A percentile compares a stretch with the other conserved stretches of the same genome.
Evolutionary conservation across 2,888 invertebrate genomes (phyloP).

Genomic region (Uropetala carovei): DNA sequence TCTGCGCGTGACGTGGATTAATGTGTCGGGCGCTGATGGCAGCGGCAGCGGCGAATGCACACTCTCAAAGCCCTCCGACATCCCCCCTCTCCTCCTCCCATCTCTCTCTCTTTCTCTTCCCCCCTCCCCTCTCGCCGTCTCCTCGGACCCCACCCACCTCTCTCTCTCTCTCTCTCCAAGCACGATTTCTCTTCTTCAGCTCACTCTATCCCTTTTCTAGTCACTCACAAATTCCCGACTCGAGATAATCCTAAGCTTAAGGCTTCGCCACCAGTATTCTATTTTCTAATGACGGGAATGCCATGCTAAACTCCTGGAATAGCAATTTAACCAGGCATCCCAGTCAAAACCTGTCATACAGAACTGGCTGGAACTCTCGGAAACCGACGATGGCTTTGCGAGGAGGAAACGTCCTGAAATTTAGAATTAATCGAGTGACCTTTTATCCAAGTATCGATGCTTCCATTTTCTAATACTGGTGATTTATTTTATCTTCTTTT

Average conservation of each 20-base stretch:
- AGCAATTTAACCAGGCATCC: constrained; percentile 18
- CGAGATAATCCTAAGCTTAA: constrained; percentile 57
- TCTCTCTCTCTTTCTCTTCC: background rate
- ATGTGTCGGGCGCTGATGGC: constrained; percentile 62
- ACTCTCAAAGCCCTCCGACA: constrained; percentile 21
- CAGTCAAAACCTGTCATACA: constrained; percentile 34
- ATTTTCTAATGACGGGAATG: constrained; percentile 37
- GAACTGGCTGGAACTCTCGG: constrained; percentile 30
- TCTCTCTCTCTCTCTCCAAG: background rate
- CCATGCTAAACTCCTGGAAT: constrained; percentile 42
- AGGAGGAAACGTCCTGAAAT: background rate
- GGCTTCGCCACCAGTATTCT: constrained; percentile 44
- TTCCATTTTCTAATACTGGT: too few relatives aligned
- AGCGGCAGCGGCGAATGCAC: constrained; percentile 43
- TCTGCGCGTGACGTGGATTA: constrained; percentile 63
- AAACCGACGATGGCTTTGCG: background rate
- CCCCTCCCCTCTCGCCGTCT: background rate
- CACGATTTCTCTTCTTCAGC: constrained; percentile 61
- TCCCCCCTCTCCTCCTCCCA: background rate
- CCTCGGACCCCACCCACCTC: background rate
- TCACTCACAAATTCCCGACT: constrained; percentile 43
- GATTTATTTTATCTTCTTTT: too few relatives aligned
- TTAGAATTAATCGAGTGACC: too few relatives aligned
- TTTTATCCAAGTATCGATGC: too few relatives aligned
- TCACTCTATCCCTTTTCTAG: constrained; percentile 57